These are phyloP conservation scores for Daktulosphaira vitifoliae DNA, from an alignment of 1,140 invertebrate species.

Conservation along the genomic window DNA sequence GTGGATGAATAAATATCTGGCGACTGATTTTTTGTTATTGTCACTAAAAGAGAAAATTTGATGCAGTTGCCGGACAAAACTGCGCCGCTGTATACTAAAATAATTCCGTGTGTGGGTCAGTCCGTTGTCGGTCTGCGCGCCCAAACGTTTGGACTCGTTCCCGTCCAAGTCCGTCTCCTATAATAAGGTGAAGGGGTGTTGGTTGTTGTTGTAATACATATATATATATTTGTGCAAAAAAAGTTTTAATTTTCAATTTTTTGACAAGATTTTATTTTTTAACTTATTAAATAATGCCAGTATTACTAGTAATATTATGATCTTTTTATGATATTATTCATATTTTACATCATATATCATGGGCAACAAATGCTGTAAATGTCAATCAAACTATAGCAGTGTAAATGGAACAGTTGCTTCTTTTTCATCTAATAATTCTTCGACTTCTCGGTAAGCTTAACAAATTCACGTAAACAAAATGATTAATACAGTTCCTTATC, in stretches of 20 bases:
- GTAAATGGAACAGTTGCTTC: neutral
- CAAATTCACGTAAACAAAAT: too few relatives aligned
- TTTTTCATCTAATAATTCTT: slow-evolving; percentile 21
- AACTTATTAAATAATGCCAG: too few relatives aligned
- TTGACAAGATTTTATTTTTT: too few relatives aligned
- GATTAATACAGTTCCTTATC: too few relatives aligned
- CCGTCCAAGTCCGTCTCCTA: neutral
- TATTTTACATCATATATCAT: too few relatives aligned
- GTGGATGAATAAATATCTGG: neutral
- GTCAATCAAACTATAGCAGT: slow-evolving; percentile 40
- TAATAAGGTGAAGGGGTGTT: slow-evolving; percentile 42
- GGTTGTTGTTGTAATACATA: too few relatives aligned
- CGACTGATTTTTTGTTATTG: neutral
- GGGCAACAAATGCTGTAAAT: slow-evolving; percentile 50
- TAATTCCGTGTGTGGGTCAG: slow-evolving; percentile 28
- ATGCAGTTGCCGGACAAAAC: too few relatives aligned
- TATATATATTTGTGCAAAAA: too few relatives aligned
- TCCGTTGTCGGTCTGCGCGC: slow-evolving; percentile 11
- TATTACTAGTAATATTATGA: too few relatives aligned
- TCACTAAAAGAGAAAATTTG: too few relatives aligned
- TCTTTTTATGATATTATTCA: too few relatives aligned
- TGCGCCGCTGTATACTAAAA: slow-evolving; percentile 35
- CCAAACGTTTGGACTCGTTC: slow-evolving; percentile 4
- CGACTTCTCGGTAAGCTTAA: slow-evolving; percentile 7
- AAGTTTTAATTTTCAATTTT: too few relatives aligned